phyloP scores from a whole-genome alignment of 2,797 vertebrate genomes.

The Lacerta agilis region DNA sequence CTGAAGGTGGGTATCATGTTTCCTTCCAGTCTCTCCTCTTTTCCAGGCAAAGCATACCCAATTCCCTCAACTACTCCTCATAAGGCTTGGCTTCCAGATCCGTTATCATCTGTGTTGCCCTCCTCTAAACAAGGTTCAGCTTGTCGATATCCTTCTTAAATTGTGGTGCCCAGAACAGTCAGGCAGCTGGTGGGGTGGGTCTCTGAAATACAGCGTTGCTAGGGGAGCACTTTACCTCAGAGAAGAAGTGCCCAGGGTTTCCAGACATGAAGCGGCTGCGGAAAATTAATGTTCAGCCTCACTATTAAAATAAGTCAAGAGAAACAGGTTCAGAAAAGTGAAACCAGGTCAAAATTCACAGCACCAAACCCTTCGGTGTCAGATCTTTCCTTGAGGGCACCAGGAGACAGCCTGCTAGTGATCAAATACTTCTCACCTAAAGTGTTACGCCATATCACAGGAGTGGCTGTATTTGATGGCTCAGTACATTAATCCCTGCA shows the following conservation, averaged over 20 bases:
- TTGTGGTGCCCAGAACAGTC: too few species aligned
- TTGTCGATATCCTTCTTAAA: too few species aligned
- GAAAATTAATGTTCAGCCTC: background rate
- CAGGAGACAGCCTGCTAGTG: background rate
- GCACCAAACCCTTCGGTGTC: background rate
- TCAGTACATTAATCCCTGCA: background rate
- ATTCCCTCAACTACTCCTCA: too few species aligned
- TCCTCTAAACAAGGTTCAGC: background rate
- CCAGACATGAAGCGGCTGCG: background rate
- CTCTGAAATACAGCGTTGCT: background rate
- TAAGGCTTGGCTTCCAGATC: too few species aligned
- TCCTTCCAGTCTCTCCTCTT: too few species aligned
- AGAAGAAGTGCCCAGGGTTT: background rate
- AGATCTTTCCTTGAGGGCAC: background rate
- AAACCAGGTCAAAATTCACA: background rate
- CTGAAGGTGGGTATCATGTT: too few species aligned
- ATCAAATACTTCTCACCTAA: background rate
- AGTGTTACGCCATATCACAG: background rate
- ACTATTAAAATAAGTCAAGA: constrained; percentile 5
- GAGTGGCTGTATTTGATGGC: background rate
- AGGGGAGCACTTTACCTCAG: background rate
- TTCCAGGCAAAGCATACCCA: too few species aligned
- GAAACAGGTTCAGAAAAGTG: background rate
- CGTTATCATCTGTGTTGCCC: background rate
- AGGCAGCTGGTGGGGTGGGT: background rate